These are phyloP conservation scores for Gobius niger DNA, from an alignment of 2,113 vertebrate genomes.

Conservation along the genomic window DNA sequence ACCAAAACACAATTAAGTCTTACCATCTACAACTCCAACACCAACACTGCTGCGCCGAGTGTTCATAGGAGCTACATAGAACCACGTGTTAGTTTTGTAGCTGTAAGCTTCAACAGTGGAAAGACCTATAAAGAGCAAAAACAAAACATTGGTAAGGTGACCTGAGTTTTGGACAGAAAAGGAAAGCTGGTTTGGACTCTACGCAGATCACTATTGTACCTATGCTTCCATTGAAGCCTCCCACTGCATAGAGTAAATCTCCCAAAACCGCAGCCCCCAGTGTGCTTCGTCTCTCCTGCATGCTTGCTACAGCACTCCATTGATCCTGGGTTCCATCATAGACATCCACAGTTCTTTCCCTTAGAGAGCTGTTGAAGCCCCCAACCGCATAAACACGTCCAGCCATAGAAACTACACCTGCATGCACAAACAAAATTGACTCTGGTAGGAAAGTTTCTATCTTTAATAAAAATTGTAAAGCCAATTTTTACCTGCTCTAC, in stretches of 20 bases:
- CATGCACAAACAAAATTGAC: not conserved
- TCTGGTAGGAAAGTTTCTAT: not conserved
- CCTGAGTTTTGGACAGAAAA: too few species aligned
- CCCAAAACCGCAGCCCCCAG: slow-evolving; percentile 89
- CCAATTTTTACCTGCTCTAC: slow-evolving; percentile 83
- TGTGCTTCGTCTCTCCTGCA: slow-evolving; percentile 94
- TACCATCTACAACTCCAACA: slow-evolving; percentile 93
- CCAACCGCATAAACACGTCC: slow-evolving; percentile 90
- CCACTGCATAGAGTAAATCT: slow-evolving; percentile 91
- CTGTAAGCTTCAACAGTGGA: slow-evolving; percentile 92
- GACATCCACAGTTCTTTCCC: slow-evolving; percentile 90
- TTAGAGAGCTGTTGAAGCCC: slow-evolving; percentile 90
- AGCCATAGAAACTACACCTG: slow-evolving; percentile 92
- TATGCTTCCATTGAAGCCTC: slow-evolving; percentile 94
- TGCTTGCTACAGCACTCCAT: slow-evolving; percentile 90
- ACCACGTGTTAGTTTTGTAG: slow-evolving; percentile 92
- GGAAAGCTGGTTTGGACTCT: too few species aligned
- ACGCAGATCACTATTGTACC: slow-evolving; percentile 71
- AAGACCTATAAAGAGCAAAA: slow-evolving; percentile 75
- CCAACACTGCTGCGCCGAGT: slow-evolving; percentile 96
- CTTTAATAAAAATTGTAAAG: not conserved
- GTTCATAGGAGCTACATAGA: slow-evolving; percentile 93
- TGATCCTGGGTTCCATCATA: slow-evolving; percentile 89
- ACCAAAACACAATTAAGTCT: slow-evolving; percentile 33
- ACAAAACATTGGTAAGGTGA: not conserved